A percentile compares a stretch with the other conserved stretches of the same genome.
Conservation (phyloP, 1,140 invertebrate species). For the Drosophila kikkawai region DNA sequence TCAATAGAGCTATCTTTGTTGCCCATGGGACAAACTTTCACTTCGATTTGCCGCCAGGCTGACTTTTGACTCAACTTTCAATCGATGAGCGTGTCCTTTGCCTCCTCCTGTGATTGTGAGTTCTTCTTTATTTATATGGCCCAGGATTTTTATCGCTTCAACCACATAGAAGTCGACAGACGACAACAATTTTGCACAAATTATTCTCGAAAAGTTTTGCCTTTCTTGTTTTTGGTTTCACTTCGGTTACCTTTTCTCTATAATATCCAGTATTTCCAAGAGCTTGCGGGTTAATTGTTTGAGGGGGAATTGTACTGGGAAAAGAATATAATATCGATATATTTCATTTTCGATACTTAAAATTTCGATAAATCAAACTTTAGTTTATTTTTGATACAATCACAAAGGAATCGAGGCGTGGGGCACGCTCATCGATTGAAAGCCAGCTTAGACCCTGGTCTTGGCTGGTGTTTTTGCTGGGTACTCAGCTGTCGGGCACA, state of each 20-base stretch:
- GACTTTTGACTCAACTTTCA: conserved; percentile 60
- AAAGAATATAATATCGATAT: no score
- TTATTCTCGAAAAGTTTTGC: conserved; percentile 68
- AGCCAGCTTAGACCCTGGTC: no score
- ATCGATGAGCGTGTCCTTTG: conserved; percentile 29
- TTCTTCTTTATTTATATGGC: conserved; percentile 46
- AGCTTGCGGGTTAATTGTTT: neutral
- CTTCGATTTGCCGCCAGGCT: conserved; percentile 77
- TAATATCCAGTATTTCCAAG: neutral
- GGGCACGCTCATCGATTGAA: no score
- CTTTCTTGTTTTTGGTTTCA: conserved; percentile 9
- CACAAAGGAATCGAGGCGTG: no score
- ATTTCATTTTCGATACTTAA: no score
- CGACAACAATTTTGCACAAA: conserved; percentile 51
- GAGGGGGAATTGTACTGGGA: neutral
- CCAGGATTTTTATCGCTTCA: conserved; percentile 65
- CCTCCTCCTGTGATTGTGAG: neutral
- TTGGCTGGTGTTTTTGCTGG: no score
- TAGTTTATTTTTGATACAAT: neutral
- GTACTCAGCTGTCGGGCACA: neutral
- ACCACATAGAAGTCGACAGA: conserved; percentile 45
- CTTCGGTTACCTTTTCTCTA: conserved; percentile 18
- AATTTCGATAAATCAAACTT: no score
- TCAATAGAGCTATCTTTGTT: conserved; percentile 15
- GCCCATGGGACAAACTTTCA: conserved; percentile 60